Percentiles rank a stretch among this genome's conserved stretches.
phyloP scores from a whole-genome alignment of 2,888 invertebrate species.

The Latrodectus hesperus region DNA sequence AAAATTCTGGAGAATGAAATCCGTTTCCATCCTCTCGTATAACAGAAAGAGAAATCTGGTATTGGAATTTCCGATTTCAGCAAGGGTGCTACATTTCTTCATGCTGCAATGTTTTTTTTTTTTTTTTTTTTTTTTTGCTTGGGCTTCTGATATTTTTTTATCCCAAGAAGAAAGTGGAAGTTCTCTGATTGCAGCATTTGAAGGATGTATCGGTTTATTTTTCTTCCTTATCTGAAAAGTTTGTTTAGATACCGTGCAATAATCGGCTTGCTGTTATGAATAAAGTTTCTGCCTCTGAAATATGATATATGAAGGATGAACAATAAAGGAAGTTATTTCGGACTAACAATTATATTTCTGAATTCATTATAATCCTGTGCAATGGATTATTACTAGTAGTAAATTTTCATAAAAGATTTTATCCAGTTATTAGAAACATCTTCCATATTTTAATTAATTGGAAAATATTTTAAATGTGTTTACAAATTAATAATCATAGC shows the following conservation, averaged over 20 bases:
- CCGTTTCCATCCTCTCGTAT: slow-evolving; percentile 49
- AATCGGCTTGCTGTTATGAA: neutral
- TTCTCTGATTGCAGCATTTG: slow-evolving; percentile 18
- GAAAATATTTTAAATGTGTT: too few species aligned
- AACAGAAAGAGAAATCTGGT: slow-evolving; percentile 25
- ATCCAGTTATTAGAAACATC: too few species aligned
- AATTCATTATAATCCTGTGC: too few species aligned
- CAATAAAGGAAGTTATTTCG: too few species aligned
- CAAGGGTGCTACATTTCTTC: slow-evolving; percentile 35
- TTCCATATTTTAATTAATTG: too few species aligned
- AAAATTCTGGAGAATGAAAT: slow-evolving; percentile 28
- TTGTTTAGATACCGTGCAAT: slow-evolving; percentile 23
- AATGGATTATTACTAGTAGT: too few species aligned
- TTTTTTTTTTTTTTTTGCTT: slow-evolving; percentile 11
- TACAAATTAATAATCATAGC: too few species aligned
- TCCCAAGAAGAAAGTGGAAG: slow-evolving; percentile 19
- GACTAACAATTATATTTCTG: too few species aligned
- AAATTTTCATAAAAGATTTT: too few species aligned
- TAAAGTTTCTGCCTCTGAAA: too few species aligned
- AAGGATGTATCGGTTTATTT: slow-evolving; percentile 14
- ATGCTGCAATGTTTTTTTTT: slow-evolving; percentile 29
- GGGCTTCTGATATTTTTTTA: neutral
- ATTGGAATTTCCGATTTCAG: slow-evolving; percentile 65
- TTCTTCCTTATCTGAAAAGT: slow-evolving; percentile 10
- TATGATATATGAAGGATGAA: too few species aligned